Evolutionary conservation across 2,888 invertebrate genomes (phyloP).

Genomic region (Biston betularia): DNA sequence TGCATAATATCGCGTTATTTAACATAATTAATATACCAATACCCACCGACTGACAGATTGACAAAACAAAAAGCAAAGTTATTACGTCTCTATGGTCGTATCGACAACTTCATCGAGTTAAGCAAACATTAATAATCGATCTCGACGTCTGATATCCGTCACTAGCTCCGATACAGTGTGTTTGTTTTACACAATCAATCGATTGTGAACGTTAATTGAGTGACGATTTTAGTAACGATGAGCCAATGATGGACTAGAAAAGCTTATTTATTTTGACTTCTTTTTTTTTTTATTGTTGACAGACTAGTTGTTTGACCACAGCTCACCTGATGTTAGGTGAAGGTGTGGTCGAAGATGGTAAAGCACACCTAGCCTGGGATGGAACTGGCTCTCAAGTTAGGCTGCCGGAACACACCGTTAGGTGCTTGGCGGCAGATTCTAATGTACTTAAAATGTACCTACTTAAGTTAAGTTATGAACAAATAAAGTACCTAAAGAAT

Average conservation of each 20-base stretch:
- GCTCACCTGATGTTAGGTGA: too few relatives aligned
- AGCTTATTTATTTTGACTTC: conserved; percentile 2
- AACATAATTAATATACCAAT: conserved; percentile 81
- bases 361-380: too few relatives aligned
- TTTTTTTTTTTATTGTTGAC: too few relatives aligned
- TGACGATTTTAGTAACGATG: conserved; percentile 18
- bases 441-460: too few relatives aligned
- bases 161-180: conserved; percentile 60
- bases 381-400: too few relatives aligned
- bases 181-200: conserved; percentile 36
- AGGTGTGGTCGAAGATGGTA: too few relatives aligned
- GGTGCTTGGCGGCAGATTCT: too few relatives aligned
- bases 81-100: conserved; percentile 73
- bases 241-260: conserved; percentile 7
- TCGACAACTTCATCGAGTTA: conserved; percentile 78
- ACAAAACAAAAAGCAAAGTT: conserved; percentile 78
- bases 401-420: too few relatives aligned
- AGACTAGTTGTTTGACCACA: too few relatives aligned
- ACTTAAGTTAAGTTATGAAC: neutral
- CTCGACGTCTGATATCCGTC: conserved; percentile 78
- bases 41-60: conserved; percentile 66
- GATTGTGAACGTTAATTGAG: conserved; percentile 22
- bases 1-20: conserved; percentile 82
- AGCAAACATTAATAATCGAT: conserved; percentile 79
- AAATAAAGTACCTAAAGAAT: neutral